Evolutionary conservation across 1,140 invertebrate species (phyloP), one percentile per base, ranked within the genome.

Genomic region (Himalopsyche phryganea): DNA sequence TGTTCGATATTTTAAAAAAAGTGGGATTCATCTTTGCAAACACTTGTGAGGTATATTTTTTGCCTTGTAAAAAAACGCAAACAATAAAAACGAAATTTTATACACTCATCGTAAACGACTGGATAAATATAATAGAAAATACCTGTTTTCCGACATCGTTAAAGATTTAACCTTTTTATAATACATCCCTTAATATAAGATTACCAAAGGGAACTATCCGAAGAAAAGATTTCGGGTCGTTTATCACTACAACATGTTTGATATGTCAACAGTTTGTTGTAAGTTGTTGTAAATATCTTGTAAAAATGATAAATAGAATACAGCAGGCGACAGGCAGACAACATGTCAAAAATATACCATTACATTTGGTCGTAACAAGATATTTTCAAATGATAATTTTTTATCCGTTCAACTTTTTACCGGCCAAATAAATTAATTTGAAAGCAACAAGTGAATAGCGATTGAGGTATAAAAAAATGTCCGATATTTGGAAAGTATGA

Each of bases 301-400:
- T 61, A 55, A 18, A 44, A 41, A 54, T 36, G 47, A 54, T 60
- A 40, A 45, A 53, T 33, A 60, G 47, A 42, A 50, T 53, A 38
- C 50, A 38, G 19, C 19, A 18, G 17, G 17, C 42, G 42, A 51
- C 41, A 51, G 49, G 44, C 52, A 59, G 40, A 35, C 18, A 17
- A 38, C 14, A 49, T 52, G 57, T 59, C 50, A 59, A 52, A 52
- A 60, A 60, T 60, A 53, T 60, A 54, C n/a, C 50, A 49, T 60
- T 60, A 60, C 50, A 60, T 28, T 28, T 3, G 9, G 23, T 28
- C 14, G 58, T 60, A 60, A 60, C 50, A 35, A 52, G 58, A 60
- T 60, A 60, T 44, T 54, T 48, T 60, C 33, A 14, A 20, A 47
- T 47, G 53, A 56, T 28, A 28, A 28, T 28, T 28, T 28, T 28